Evolutionary conservation across 2,113 vertebrate genomes (phyloP).

Genomic region (Lanius collurio): DNA sequence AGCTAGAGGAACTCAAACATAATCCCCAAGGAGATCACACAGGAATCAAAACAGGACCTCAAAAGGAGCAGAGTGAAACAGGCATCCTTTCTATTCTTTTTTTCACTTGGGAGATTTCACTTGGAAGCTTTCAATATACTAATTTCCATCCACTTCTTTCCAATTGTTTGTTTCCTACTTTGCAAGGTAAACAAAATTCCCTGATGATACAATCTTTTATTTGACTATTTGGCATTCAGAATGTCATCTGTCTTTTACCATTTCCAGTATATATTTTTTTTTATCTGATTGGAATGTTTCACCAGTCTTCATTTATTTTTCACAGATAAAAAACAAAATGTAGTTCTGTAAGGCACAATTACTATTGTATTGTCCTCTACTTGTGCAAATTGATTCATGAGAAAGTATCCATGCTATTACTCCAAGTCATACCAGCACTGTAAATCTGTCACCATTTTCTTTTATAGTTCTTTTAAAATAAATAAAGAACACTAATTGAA

Average conservation of each 20-base stretch:
- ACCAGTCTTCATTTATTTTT: background rate
- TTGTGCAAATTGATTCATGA: background rate
- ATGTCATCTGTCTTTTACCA: background rate
- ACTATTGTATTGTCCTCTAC: background rate
- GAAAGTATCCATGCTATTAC: background rate
- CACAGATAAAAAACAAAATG: background rate
- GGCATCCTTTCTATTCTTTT: background rate
- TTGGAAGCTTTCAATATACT: background rate
- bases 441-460: background rate
- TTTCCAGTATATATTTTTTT: background rate
- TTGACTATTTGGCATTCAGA: background rate
- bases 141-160: background rate
- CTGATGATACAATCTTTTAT: background rate
- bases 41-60: background rate
- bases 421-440: background rate
- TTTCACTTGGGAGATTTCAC: background rate
- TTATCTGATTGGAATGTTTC: background rate
- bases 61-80: background rate
- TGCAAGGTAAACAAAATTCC: background rate
- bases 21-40: background rate
- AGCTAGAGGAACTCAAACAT: background rate
- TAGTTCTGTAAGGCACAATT: background rate
- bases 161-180: background rate
- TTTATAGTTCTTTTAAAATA: background rate
- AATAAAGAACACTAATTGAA: background rate